Base-by-base conservation (phyloP, 1,140 invertebrate genomes). In the Hirudo medicinalis region DNA sequence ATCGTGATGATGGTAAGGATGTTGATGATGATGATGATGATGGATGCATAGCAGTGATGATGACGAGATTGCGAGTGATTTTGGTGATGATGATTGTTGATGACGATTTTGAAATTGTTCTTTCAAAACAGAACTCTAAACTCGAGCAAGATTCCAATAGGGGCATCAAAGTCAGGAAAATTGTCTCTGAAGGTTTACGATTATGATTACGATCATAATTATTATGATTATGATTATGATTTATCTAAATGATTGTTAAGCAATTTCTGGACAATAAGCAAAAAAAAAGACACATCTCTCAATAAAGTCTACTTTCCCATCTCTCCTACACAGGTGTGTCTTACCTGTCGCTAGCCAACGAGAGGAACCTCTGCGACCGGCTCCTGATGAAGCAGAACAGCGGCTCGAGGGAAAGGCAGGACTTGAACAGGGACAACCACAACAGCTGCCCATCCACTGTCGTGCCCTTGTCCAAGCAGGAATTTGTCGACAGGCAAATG, bases 261-360 rank as follows among this genome's bases (percentile, higher is more conserved):
- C 6, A 36, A 36, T 36, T 2, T 36, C 32, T 6, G 11, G 43
- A 49, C 43, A 17, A 49, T 15, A 8, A 8, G 15, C 3, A 49
- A 9, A 49, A 49, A 49, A 49, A 13, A 49, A 49, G 3, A 0
- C 43, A 49, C 43, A 49, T 49, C 43, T 49, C 11, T 49, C 43
- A 15, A 5, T 49, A 49, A 49, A 49, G 3, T 49, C 43, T 5
- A 49, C n/a, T n/a, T n/a, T 49, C 43, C 15, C 43, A 11, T 40
- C 40, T 4, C 40, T 6, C 40, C 40, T 40, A 15, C 13, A 49
- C 57, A 63, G 57, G 57, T 63, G 20, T 63, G 9, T 11, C 57
- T 5, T 63, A 63, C 57, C 22, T 63, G 29, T 63, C 57, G 57
- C 29, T 63, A 13, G 57, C 22, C 22, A 63, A 63, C 57, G 57